Evolutionary conservation across 1,140 invertebrate species (phyloP), one percentile per base, ranked within the genome.

Genomic region (Drosophila chauvacae): DNA sequence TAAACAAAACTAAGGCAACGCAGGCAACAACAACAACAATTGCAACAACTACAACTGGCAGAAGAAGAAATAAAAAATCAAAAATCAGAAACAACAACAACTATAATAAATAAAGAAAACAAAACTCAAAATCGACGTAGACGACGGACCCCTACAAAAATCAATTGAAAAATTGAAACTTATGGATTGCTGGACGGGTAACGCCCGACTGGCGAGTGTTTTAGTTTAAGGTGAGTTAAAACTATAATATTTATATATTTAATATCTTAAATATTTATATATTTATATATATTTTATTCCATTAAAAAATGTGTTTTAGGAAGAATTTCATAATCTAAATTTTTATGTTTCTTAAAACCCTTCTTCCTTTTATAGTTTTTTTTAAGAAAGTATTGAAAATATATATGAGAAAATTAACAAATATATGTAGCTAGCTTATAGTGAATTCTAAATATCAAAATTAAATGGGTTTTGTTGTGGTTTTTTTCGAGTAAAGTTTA

Each of bases 111-210:
- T 23, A 23, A 68, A 70, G 68, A 30, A 50, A 30, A 50, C 16
- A 28, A 74, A 74, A 63, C 30, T 51, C 51, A 71, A 57, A 51
- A 70, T 53, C 64, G 47, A 63, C 65, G 74, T 47, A 50, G 59
- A 72, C 63, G 68, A 59, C 82, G 81, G 74, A 75, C 75, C 59
- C 73, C 88, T 85, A 81, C 73, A 83, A 80, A 90, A 77, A 80
- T 91, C 85, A 85, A 92, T 88, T 84, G 77, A 91, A 92, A 83
- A 82, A 88, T 86, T 92, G 65, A 70, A 91, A 92, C 91, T 92
- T 92, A 92, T 92, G 92, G 92, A 92, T 92, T 92, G 91, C 92
- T 92, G 92, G 92, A 92, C 92, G 92, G 92, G 92, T 92, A 91
- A 92, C 92, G 92, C 92, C 92, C 92, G 92, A 92, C 92, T 92